These are phyloP conservation scores for Cichladusa arquata DNA, from an alignment of 2,113 vertebrate genomes.

Conservation along the genomic window DNA sequence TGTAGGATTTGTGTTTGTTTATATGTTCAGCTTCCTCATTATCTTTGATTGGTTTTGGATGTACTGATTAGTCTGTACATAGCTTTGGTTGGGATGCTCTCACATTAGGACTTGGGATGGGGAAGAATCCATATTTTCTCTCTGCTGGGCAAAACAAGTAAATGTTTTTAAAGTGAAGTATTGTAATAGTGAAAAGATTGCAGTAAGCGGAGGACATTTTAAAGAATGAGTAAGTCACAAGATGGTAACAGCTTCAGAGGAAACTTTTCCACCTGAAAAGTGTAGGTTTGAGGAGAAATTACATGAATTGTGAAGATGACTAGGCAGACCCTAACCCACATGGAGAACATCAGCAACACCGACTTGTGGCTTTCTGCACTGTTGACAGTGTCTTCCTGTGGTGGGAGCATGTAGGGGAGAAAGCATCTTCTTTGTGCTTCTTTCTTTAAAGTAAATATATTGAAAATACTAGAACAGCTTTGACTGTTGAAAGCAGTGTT, in stretches of 20 bases:
- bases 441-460: not conserved
- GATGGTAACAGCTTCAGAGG: not conserved
- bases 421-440: not conserved
- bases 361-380: not conserved
- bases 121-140: not conserved
- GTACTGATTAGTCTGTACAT: not conserved
- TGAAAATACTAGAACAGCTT: not conserved
- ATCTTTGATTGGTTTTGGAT: slow-evolving; percentile 27
- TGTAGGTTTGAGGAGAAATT: not conserved
- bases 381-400: not conserved
- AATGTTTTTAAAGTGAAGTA: not conserved
- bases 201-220: not conserved
- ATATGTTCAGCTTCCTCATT: not conserved
- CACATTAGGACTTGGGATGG: not conserved
- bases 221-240: not conserved
- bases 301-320: not conserved
- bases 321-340: not conserved
- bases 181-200: not conserved
- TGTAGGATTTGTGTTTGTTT: slow-evolving; percentile 35
- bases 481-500: not conserved
- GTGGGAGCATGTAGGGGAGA: not conserved
- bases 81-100: not conserved
- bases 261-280: not conserved
- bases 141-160: not conserved
- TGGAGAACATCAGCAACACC: not conserved